Conservation (phyloP, 2,113 vertebrate species). For the Sander lucioperca region DNA sequence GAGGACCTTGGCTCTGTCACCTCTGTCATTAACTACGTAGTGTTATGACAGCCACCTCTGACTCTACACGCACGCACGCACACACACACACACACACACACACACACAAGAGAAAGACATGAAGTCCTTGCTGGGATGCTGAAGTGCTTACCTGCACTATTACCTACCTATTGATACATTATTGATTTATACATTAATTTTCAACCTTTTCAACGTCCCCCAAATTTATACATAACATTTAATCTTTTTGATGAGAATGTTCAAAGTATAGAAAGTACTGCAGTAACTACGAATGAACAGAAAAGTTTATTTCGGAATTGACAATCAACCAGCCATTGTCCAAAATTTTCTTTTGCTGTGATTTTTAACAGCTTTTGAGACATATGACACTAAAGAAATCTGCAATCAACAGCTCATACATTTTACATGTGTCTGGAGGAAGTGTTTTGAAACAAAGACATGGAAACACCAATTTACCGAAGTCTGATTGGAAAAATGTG, state of each 20-base stretch:
- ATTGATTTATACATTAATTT: background rate
- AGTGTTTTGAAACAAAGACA: background rate
- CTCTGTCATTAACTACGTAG: conserved; percentile 48
- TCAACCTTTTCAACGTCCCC: background rate
- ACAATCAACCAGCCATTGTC: background rate
- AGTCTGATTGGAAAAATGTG: background rate
- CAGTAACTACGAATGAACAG: background rate
- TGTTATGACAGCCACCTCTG: conserved; percentile 32
- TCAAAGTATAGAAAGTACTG: background rate
- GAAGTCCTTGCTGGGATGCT: background rate
- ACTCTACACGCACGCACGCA: background rate
- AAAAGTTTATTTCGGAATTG: background rate
- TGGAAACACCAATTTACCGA: background rate
- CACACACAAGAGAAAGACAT: background rate
- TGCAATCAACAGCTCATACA: conserved; percentile 1
- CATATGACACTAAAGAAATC: background rate
- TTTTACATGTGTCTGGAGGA: conserved; percentile 3
- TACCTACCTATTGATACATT: background rate
- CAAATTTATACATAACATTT: background rate
- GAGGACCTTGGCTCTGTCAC: conserved; percentile 43
- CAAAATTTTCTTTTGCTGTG: no score
- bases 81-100: background rate
- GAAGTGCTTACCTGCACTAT: background rate
- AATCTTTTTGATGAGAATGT: background rate
- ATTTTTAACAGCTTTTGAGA: background rate